phyloP scores from a whole-genome alignment of 1,140 invertebrate species.

The Magallana ariakensis region DNA sequence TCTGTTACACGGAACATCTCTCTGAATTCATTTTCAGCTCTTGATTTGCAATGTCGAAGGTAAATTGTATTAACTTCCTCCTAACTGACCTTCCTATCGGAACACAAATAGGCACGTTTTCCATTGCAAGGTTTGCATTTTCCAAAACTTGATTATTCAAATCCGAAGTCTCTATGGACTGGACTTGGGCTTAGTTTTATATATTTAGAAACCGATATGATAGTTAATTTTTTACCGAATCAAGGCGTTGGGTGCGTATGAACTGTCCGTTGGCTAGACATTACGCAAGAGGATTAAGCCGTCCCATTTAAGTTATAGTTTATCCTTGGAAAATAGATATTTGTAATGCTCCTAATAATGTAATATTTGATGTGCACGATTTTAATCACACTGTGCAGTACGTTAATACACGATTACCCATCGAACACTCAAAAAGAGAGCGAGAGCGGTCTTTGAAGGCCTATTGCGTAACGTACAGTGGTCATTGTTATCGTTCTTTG shows the following conservation, averaged over 20 bases:
- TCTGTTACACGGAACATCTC: constrained; percentile 19
- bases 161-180: neutral
- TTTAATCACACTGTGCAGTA: neutral
- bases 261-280: too few relatives aligned
- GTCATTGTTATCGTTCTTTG: neutral
- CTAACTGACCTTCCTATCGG: neutral
- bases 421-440: neutral
- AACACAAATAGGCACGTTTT: neutral
- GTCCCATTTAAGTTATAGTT: neutral
- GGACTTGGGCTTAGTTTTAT: neutral
- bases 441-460: neutral
- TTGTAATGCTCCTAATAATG: neutral
- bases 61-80: neutral
- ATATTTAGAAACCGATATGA: too few relatives aligned
- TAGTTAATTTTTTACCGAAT: too few relatives aligned
- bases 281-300: neutral
- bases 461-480: neutral
- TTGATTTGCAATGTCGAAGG: neutral
- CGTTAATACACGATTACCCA: neutral
- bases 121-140: neutral
- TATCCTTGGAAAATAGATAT: neutral
- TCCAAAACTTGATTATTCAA: neutral
- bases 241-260: too few relatives aligned
- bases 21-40: neutral
- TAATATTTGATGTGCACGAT: neutral